A percentile compares a stretch with the other conserved stretches of the same genome.
Conservation (phyloP, 1,140 invertebrate genomes). For the Proctacanthus coquilletti region DNA sequence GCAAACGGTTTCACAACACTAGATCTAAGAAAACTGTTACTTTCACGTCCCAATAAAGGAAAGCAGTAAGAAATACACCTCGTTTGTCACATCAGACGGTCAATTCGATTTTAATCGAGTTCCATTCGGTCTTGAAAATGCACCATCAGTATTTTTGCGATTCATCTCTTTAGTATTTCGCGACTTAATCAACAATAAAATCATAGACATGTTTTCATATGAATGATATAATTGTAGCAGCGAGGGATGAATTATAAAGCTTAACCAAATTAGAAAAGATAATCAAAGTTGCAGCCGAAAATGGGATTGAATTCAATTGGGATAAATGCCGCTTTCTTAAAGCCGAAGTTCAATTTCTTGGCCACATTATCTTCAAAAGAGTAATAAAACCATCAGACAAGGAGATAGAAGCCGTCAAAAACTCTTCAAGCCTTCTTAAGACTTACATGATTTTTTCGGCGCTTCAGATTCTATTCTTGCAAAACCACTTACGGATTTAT, state of each 20-base stretch:
- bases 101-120: constrained; percentile 5
- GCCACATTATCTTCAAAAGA: constrained; percentile 15
- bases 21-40: constrained; percentile 11
- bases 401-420: constrained; percentile 17
- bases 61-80: not conserved
- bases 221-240: constrained; percentile 20
- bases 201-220: constrained; percentile 11
- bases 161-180: constrained; percentile 15
- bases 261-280: constrained; percentile 11
- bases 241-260: constrained; percentile 8
- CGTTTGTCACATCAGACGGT: not conserved
- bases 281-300: constrained; percentile 12
- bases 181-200: too few species aligned
- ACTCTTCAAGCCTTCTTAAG: constrained; percentile 24
- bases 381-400: constrained; percentile 12
- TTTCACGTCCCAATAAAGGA: constrained; percentile 3
- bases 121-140: constrained; percentile 23
- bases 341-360: constrained; percentile 21
- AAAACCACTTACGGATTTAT: constrained; percentile 15
- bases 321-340: constrained; percentile 23
- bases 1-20: constrained; percentile 12
- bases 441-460: constrained; percentile 23
- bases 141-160: constrained; percentile 16
- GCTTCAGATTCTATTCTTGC: constrained; percentile 18
- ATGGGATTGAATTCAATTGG: constrained; percentile 25